These are phyloP conservation scores for Latrodectus hesperus DNA, from an alignment of 2,888 invertebrate genomes.

Conservation along the genomic window DNA sequence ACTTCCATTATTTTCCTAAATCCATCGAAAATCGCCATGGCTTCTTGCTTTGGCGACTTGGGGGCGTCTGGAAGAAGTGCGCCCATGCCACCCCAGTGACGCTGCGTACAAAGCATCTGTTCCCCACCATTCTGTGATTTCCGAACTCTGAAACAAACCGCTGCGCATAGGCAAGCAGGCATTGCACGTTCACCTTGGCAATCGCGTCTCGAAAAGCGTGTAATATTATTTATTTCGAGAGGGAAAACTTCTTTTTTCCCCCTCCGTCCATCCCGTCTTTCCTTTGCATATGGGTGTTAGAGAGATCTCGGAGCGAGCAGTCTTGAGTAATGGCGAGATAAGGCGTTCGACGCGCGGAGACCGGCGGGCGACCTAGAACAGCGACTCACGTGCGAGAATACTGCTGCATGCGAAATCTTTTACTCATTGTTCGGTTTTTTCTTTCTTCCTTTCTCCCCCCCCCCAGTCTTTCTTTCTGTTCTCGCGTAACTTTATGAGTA, in stretches of 20 bases:
- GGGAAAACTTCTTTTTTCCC: slow-evolving; percentile 16
- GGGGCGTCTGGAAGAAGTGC: too few relatives aligned
- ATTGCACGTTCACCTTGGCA: slow-evolving; percentile 42
- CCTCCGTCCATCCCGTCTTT: slow-evolving; percentile 4
- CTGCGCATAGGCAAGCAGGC: slow-evolving; percentile 47
- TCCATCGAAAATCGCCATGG: too few relatives aligned
- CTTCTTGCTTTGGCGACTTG: too few relatives aligned
- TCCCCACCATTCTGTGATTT: not conserved
- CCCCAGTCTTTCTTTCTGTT: not conserved
- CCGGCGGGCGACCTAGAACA: not conserved
- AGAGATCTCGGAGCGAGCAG: slow-evolving; percentile 30
- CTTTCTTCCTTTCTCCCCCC: not conserved
- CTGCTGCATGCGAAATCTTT: too few relatives aligned
- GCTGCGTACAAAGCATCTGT: too few relatives aligned
- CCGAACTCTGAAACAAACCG: slow-evolving; percentile 45
- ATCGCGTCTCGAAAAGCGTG: slow-evolving; percentile 39
- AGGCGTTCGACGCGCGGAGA: not conserved
- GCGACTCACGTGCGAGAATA: too few relatives aligned
- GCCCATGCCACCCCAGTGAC: too few relatives aligned
- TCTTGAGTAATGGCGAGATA: slow-evolving; percentile 32
- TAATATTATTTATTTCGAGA: slow-evolving; percentile 44
- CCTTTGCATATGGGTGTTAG: slow-evolving; percentile 39
- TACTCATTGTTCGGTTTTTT: not conserved
- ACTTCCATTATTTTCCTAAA: too few relatives aligned
- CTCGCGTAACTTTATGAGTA: not conserved